Evolutionary conservation across 2,888 invertebrate species (phyloP), one percentile per base, ranked within the genome.

Genomic region (Phengaris arion): DNA sequence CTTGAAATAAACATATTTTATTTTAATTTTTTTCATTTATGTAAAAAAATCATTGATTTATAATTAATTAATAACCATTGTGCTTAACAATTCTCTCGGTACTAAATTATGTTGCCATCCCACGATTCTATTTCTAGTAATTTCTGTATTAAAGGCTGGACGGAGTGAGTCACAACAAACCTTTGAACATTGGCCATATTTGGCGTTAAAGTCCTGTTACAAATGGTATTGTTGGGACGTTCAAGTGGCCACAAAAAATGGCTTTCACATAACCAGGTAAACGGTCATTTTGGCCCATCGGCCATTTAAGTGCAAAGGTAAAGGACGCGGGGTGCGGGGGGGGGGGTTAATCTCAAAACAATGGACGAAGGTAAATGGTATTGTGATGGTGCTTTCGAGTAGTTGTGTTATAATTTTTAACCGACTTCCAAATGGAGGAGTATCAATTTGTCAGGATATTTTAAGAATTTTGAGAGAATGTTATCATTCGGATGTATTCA

Each of bases 241-340:
- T 72, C 10, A 22, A 70, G 70, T 70, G 70, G 70, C 12, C 72
- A 54, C 72, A 72, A 72, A 72, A 72, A 72, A 72, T 12, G 22
- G 72, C 54, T 72, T 72, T 72, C 72, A 72, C 72, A 46, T 68
- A 68, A 68, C 68, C 68, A 72, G 72, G 72, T 72, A 72, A 54
- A 51, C 48, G 72, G 51, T 51, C 72, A 72, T 52, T 52, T 52
- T 54, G 52, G 52, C 13, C 72, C 72, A n/a, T 72, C 35, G 54
- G 8, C 54, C 54, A 52, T 52, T 72, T 52, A 35, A 35, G 72
- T 72, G 72, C 52, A 72, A 72, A 72, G 72, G 54, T 51, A 51
- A 51, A 70, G 70, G 46, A 15, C 9, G 69, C n/a, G 48, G 70
- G 51, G 70, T 9, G 22, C 12, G 51, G 70, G 52, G 22, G 51